A percentile compares a stretch with the other conserved stretches of the same genome.
Evolutionary conservation across 2,888 invertebrate genomes (phyloP).

Genomic region (Taphrorychus bicolor): DNA sequence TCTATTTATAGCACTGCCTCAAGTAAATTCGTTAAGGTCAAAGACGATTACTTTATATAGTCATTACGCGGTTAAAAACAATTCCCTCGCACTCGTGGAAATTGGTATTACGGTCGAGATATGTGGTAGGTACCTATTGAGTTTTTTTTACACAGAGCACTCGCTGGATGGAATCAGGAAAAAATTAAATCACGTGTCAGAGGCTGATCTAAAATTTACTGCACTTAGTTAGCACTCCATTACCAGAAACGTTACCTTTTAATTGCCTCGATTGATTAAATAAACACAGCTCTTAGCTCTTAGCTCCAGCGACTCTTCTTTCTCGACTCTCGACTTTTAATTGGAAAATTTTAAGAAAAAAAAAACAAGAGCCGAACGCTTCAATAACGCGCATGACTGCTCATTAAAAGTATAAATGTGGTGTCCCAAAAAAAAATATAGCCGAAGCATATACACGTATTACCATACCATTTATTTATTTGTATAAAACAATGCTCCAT

Average conservation of each 20-base stretch:
- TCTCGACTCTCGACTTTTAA: neutral
- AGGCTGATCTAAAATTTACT: no score
- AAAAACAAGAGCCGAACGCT: neutral
- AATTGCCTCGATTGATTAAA: neutral
- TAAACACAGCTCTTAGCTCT: neutral
- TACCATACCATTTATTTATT: neutral
- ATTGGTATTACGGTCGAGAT: neutral
- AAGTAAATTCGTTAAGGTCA: conserved; percentile 4
- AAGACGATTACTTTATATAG: conserved; percentile 7
- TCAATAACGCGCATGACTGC: neutral
- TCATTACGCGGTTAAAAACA: conserved; percentile 1
- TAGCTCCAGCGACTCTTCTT: neutral
- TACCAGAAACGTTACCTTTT: no score
- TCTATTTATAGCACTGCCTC: conserved; percentile 5
- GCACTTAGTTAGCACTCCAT: no score
- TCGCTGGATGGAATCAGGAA: no score
- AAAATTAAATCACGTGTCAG: no score
- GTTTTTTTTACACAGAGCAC: neutral
- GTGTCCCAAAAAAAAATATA: neutral
- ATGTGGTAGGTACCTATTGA: neutral
- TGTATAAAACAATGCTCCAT: conserved; percentile 1
- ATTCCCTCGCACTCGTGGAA: neutral
- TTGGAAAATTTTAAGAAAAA: neutral
- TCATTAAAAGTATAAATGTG: neutral
- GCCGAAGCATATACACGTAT: neutral